Percentiles rank a stretch among this genome's conserved stretches.
These are phyloP conservation scores for Monopis laevigella DNA, from an alignment of 2,888 invertebrate species.

Conservation along the genomic window DNA sequence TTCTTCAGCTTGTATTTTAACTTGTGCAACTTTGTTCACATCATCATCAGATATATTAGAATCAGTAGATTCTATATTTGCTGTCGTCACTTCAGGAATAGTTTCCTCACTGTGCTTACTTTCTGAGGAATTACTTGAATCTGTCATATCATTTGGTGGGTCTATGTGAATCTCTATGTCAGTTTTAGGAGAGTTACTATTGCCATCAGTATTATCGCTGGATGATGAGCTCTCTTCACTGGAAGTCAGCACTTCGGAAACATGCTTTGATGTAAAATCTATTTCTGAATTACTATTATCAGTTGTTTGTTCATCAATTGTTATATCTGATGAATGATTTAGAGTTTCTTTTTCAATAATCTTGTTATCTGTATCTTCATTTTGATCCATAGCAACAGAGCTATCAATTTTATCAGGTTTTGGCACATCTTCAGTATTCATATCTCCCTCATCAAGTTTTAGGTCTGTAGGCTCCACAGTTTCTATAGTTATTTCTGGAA, in stretches of 20 bases:
- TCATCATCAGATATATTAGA: slow-evolving; percentile 22
- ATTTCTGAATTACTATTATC: slow-evolving; percentile 23
- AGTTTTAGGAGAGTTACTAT: slow-evolving; percentile 52
- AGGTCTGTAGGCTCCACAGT: slow-evolving; percentile 54
- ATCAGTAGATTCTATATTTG: slow-evolving; percentile 5
- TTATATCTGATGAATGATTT: too few relatives aligned
- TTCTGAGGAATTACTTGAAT: slow-evolving; percentile 13
- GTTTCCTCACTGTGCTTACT: slow-evolving; percentile 23
- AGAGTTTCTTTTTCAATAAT: too few relatives aligned
- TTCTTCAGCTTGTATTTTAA: slow-evolving; percentile 39
- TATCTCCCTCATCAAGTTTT: slow-evolving; percentile 20
- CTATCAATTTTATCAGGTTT: slow-evolving; percentile 3
- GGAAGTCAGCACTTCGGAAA: slow-evolving; percentile 45
- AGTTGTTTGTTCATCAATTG: too few relatives aligned
- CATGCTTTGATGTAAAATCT: slow-evolving; percentile 36
- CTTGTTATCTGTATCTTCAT: slow-evolving; percentile 22
- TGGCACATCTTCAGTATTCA: slow-evolving; percentile 17
- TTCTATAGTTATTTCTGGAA: slow-evolving; percentile 54
- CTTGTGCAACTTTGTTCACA: slow-evolving; percentile 22
- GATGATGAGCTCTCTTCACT: slow-evolving; percentile 58
- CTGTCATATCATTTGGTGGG: slow-evolving; percentile 15
- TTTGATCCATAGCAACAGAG: slow-evolving; percentile 9
- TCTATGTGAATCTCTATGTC: too few relatives aligned
- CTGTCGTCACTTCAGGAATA: slow-evolving; percentile 21
- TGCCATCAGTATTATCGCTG: slow-evolving; percentile 55